Evolutionary conservation across 2,888 invertebrate species (phyloP).

Genomic region (Abrostola triplasia): DNA sequence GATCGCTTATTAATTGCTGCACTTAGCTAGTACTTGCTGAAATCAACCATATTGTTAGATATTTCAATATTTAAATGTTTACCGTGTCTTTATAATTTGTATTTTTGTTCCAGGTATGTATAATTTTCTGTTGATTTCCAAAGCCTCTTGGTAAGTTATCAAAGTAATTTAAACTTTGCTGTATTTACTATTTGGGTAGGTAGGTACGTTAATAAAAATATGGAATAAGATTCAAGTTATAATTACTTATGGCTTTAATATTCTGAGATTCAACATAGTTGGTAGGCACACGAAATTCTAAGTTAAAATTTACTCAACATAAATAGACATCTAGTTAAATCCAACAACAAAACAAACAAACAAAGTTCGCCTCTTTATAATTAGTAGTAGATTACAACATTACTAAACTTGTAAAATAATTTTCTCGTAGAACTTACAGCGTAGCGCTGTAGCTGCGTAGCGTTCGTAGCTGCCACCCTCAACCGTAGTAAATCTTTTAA

Average conservation of each 20-base stretch:
- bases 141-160: conserved; percentile 35
- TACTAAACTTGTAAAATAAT: conserved; percentile 72
- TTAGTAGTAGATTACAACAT: conserved; percentile 62
- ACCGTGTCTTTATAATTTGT: conserved; percentile 24
- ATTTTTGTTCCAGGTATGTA: conserved; percentile 65
- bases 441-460: conserved; percentile 66
- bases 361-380: conserved; percentile 19
- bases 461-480: conserved; percentile 65
- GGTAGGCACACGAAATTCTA: background rate
- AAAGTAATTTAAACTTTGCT: conserved; percentile 4
- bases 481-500: conserved; percentile 86
- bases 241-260: conserved; percentile 1
- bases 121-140: conserved; percentile 12
- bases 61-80: background rate
- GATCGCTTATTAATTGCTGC: conserved; percentile 34
- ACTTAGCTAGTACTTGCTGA: conserved; percentile 7
- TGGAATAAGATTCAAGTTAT: conserved; percentile 4
- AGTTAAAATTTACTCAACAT: background rate
- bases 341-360: conserved; percentile 17
- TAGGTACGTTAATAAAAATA: conserved; percentile 4
- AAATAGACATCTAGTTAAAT: conserved; percentile 13
- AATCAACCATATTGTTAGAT: background rate
- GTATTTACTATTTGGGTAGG: background rate
- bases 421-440: conserved; percentile 68
- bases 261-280: conserved; percentile 1